Percentiles rank a stretch among this genome's conserved stretches.
Evolutionary conservation across 1,140 invertebrate species (phyloP).

Genomic region (Metaphire vulgaris): DNA sequence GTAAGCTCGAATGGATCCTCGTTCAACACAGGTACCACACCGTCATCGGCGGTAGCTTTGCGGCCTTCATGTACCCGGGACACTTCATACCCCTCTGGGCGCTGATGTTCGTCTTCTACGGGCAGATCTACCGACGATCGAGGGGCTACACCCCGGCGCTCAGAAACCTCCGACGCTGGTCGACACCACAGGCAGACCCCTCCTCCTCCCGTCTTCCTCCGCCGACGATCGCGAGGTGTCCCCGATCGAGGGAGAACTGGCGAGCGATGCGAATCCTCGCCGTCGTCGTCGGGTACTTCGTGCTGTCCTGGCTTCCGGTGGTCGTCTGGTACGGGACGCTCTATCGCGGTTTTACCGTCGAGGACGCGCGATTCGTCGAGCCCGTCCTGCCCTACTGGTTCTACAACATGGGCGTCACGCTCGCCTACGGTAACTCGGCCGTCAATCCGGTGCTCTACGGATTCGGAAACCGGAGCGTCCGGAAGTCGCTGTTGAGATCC

Average conservation of each 20-base stretch:
- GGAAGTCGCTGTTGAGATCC: neutral
- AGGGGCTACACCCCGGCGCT: neutral
- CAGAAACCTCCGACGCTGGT: neutral
- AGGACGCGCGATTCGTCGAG: conserved; percentile 7
- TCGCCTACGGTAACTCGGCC: conserved; percentile 21
- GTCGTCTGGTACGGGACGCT: conserved; percentile 18
- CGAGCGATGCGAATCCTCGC: conserved; percentile 14
- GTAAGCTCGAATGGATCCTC: too few species aligned
- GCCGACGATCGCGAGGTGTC: neutral
- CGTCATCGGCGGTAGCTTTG: conserved; percentile 15
- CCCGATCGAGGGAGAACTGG: conserved; percentile 13
- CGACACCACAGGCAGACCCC: neutral
- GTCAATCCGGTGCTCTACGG: conserved; percentile 24
- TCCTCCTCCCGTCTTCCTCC: neutral
- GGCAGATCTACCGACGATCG: conserved; percentile 13
- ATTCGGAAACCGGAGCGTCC: conserved; percentile 18
- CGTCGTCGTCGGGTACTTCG: conserved; percentile 13
- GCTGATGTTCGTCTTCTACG: conserved; percentile 16
- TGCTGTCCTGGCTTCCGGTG: conserved; percentile 17
- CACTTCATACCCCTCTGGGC: conserved; percentile 24
- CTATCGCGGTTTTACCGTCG: conserved; percentile 13
- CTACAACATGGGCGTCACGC: conserved; percentile 18
- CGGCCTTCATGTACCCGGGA: conserved; percentile 21
- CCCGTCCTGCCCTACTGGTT: conserved; percentile 21
- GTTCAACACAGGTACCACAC: conserved; percentile 21